phyloP scores from a whole-genome alignment of 2,888 invertebrate genomes.

The Hydropsyche betteni region DNA sequence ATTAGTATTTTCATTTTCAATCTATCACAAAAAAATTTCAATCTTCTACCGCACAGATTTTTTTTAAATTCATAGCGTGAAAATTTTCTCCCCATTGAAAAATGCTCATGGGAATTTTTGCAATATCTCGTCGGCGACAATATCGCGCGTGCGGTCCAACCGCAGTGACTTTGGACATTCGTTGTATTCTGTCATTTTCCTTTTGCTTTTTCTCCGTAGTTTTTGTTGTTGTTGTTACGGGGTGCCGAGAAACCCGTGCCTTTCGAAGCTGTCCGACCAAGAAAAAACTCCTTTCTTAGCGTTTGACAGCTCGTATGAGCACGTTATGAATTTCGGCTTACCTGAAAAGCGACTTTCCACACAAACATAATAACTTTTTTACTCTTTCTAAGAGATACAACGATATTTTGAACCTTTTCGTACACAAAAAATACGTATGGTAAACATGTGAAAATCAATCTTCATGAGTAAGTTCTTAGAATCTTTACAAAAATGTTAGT shows the following conservation, averaged over 20 bases:
- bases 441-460: too few species aligned
- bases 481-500: too few species aligned
- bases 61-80: background rate
- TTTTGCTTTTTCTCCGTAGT: background rate
- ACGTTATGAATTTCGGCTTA: constrained; percentile 20
- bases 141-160: background rate
- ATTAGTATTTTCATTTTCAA: too few species aligned
- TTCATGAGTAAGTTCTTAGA: too few species aligned
- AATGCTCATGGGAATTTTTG: background rate
- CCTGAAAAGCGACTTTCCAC: background rate
- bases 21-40: too few species aligned
- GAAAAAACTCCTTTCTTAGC: background rate
- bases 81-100: constrained; percentile 6
- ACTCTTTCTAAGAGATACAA: too few species aligned
- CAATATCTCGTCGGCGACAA: background rate
- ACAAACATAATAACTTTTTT: too few species aligned
- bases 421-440: too few species aligned
- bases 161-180: constrained; percentile 7
- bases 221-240: constrained; percentile 1
- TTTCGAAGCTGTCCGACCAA: background rate
- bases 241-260: background rate
- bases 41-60: background rate
- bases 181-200: background rate
- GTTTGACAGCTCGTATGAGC: background rate
- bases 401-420: too few species aligned